These are phyloP conservation scores for Elgonia sp. DNA, from an alignment of 2,888 invertebrate genomes.

Conservation along the genomic window DNA sequence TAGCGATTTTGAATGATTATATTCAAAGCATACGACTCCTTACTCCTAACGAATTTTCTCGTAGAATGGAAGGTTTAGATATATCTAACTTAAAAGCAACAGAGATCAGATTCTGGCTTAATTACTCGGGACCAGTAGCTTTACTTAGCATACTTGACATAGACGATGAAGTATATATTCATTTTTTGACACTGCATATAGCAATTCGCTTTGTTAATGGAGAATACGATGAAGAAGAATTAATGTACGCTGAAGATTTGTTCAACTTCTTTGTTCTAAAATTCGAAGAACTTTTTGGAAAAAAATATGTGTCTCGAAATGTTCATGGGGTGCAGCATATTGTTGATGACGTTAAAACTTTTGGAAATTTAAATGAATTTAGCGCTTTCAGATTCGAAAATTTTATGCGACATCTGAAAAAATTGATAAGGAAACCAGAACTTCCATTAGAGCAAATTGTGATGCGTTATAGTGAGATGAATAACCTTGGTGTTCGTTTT, in stretches of 20 bases:
- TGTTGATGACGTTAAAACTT: constrained; percentile 13
- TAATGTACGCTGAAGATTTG: constrained; percentile 3
- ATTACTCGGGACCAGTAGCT: constrained; percentile 44
- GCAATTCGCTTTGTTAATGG: constrained; percentile 38
- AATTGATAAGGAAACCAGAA: constrained; percentile 30
- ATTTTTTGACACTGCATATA: constrained; percentile 31
- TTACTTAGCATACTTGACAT: not conserved
- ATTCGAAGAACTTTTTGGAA: not conserved
- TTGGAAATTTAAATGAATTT: constrained; percentile 19
- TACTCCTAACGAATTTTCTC: constrained; percentile 36
- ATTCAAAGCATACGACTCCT: not conserved
- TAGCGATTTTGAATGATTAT: constrained; percentile 1
- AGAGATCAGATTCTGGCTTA: constrained; percentile 40
- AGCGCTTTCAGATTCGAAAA: constrained; percentile 35
- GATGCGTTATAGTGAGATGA: not conserved
- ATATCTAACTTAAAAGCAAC: constrained; percentile 52
- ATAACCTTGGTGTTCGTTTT: not conserved
- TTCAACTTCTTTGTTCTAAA: constrained; percentile 31
- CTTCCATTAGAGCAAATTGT: constrained; percentile 21
- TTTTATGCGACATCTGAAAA: constrained; percentile 32
- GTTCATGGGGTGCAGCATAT: constrained; percentile 36
- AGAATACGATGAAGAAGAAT: constrained; percentile 2
- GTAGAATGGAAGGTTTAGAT: constrained; percentile 26
- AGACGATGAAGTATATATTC: constrained; percentile 12
- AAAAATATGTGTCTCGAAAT: constrained; percentile 20